Evolutionary conservation across 2,113 vertebrate genomes (phyloP).

Genomic region (Vombatus ursinus): DNA sequence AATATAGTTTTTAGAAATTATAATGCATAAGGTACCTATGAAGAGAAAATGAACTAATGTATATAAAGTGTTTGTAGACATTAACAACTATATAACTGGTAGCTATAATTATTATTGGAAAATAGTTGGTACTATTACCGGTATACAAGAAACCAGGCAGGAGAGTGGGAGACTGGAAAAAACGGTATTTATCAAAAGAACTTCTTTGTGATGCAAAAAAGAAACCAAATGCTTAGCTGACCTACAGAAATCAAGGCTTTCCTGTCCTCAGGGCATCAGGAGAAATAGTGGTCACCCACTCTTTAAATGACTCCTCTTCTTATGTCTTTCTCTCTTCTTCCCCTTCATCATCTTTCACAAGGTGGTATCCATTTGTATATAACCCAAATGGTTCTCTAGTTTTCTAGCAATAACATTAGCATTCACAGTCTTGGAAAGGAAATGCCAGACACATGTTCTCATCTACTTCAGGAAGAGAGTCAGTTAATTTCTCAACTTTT

Average conservation of each 20-base stretch:
- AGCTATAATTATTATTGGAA: background rate
- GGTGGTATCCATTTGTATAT: conserved; percentile 13
- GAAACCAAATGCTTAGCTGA: background rate
- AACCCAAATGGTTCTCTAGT: conserved; percentile 37
- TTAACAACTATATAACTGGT: background rate
- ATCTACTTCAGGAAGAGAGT: conserved; percentile 53
- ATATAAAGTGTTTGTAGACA: background rate
- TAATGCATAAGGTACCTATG: background rate
- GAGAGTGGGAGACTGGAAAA: background rate
- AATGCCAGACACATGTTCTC: conserved; percentile 44
- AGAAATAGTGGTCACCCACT: background rate
- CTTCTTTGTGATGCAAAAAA: background rate
- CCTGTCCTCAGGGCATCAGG: background rate
- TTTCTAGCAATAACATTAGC: conserved; percentile 53
- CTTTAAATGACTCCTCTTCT: background rate
- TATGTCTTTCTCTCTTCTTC: conserved; percentile 26
- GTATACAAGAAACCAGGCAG: background rate
- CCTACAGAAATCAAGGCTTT: background rate
- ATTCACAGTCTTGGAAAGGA: conserved; percentile 47
- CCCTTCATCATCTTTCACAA: background rate
- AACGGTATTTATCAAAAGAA: background rate
- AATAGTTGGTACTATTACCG: background rate
- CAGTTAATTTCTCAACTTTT: conserved; percentile 47
- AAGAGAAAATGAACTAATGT: background rate
- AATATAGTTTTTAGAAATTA: background rate